Evolutionary conservation across 2,888 invertebrate genomes (phyloP).

Genomic region (Athripsodes cinereus): DNA sequence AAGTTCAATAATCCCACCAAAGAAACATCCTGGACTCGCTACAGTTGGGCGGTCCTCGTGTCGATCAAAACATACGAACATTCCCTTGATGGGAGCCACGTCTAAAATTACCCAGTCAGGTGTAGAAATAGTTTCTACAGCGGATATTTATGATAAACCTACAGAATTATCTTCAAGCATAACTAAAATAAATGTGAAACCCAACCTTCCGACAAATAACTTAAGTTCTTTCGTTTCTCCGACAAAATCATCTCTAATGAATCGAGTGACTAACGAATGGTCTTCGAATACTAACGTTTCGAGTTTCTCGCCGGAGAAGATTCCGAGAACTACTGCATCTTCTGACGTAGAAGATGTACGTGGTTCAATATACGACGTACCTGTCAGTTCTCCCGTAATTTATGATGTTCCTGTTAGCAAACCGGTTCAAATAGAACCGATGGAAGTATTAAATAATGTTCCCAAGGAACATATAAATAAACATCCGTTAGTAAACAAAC

Average conservation of each 20-base stretch:
- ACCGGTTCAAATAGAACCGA: slow-evolving; percentile 36
- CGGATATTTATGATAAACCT: slow-evolving; percentile 43
- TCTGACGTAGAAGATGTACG: slow-evolving; percentile 36
- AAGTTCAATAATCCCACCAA: slow-evolving; percentile 38
- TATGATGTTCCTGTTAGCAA: slow-evolving; percentile 45
- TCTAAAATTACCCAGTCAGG: slow-evolving; percentile 50
- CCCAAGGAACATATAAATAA: slow-evolving; percentile 47
- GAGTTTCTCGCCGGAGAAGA: slow-evolving; percentile 19
- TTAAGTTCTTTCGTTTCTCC: slow-evolving; percentile 15
- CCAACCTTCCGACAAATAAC: slow-evolving; percentile 3
- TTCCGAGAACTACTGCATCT: slow-evolving; percentile 21
- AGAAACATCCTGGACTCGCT: slow-evolving; percentile 30
- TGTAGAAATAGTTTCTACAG: slow-evolving; percentile 43
- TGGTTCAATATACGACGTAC: slow-evolving; percentile 43
- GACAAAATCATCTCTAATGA: slow-evolving; percentile 14
- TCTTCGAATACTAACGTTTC: slow-evolving; percentile 14
- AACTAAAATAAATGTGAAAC: slow-evolving; percentile 20
- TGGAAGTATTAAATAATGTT: slow-evolving; percentile 48
- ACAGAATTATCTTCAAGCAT: slow-evolving; percentile 32
- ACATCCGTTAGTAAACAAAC: slow-evolving; percentile 42
- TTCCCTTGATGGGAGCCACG: slow-evolving; percentile 47
- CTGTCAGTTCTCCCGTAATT: slow-evolving; percentile 44
- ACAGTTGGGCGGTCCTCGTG: slow-evolving; percentile 38
- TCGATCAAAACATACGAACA: slow-evolving; percentile 40
- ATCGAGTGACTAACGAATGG: slow-evolving; percentile 23